Percentiles rank a stretch among this genome's conserved stretches.
These are phyloP conservation scores for Myotis brandtii DNA, from an alignment of 2,113 vertebrate species.

Conservation along the genomic window DNA sequence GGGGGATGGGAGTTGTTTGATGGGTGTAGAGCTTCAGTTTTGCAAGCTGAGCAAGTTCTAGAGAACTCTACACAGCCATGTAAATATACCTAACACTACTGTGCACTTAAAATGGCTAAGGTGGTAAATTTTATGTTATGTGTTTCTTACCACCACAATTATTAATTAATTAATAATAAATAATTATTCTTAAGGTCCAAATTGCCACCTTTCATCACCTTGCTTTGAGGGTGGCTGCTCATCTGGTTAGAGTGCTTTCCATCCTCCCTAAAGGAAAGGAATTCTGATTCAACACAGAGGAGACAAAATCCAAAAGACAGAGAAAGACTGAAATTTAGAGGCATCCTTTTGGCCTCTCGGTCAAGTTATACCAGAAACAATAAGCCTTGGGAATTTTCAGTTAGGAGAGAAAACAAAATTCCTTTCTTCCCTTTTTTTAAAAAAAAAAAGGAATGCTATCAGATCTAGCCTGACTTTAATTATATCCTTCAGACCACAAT, in stretches of 20 bases:
- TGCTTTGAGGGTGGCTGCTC: neutral
- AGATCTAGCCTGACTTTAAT: neutral
- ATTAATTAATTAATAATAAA: neutral
- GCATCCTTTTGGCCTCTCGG: neutral
- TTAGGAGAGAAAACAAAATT: neutral
- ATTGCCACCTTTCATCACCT: neutral
- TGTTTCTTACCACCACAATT: neutral
- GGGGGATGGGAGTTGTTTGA: neutral
- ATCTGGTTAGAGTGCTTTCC: neutral
- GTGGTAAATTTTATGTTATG: neutral
- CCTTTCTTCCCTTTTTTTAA: neutral
- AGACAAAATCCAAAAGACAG: neutral
- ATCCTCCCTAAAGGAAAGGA: neutral
- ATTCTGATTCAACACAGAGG: neutral
- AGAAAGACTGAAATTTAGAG: neutral
- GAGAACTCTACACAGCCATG: neutral
- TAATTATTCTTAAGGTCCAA: neutral
- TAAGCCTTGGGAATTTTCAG: neutral
- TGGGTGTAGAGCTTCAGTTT: neutral
- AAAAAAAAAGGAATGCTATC: neutral
- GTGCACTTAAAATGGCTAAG: neutral
- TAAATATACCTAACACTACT: neutral
- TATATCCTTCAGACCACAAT: neutral
- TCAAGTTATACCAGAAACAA: neutral
- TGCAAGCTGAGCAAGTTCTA: neutral